A percentile compares a stretch with the other conserved stretches of the same genome.
These are phyloP conservation scores for Salvelinus sp. DNA, from an alignment of 2,113 vertebrate species.

Conservation along the genomic window DNA sequence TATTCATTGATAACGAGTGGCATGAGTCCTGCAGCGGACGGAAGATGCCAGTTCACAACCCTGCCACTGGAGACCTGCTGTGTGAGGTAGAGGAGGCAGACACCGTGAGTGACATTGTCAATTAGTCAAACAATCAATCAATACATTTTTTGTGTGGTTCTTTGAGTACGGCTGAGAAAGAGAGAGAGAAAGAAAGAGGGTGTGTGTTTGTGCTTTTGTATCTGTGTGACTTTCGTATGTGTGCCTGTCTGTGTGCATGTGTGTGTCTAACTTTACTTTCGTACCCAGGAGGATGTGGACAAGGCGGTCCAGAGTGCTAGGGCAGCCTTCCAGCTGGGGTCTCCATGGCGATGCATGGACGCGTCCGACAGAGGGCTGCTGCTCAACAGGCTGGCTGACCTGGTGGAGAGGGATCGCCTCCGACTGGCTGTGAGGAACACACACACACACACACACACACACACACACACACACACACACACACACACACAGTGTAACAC, in stretches of 20 bases:
- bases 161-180: too few species aligned
- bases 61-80: slow-evolving; percentile 81
- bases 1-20: slow-evolving; percentile 91
- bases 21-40: slow-evolving; percentile 78
- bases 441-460: slow-evolving; percentile 4
- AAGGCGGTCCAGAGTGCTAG: slow-evolving; percentile 84
- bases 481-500: neutral
- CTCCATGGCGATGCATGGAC: slow-evolving; percentile 85
- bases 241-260: neutral
- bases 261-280: neutral
- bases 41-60: slow-evolving; percentile 83
- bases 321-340: slow-evolving; percentile 83
- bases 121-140: too few species aligned
- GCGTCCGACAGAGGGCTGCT: slow-evolving; percentile 83
- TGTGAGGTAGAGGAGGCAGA: slow-evolving; percentile 86
- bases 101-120: slow-evolving; percentile 62
- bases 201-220: neutral
- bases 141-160: neutral
- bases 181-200: too few species aligned
- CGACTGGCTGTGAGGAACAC: slow-evolving; percentile 80
- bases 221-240: neutral
- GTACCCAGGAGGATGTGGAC: slow-evolving; percentile 78
- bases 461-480: slow-evolving; percentile 8
- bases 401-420: slow-evolving; percentile 82
- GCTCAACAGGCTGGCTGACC: slow-evolving; percentile 80